These are phyloP conservation scores for Megalops cyprinoides DNA, from an alignment of 2,797 vertebrate genomes.

Conservation along the genomic window DNA sequence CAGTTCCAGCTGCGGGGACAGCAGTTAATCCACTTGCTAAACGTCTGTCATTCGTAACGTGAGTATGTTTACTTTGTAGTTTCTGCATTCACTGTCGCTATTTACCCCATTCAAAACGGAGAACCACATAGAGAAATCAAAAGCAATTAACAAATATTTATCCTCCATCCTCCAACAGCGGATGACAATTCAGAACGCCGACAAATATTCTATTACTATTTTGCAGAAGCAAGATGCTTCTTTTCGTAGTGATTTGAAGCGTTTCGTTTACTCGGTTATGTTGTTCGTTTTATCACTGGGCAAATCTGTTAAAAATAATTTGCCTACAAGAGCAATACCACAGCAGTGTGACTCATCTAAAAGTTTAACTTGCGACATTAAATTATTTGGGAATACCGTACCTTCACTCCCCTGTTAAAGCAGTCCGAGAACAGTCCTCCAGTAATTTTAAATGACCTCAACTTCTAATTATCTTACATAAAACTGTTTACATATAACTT, in stretches of 20 bases:
- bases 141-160: not conserved
- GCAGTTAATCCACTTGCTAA: constrained; percentile 15
- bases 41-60: not conserved
- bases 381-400: not conserved
- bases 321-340: not conserved
- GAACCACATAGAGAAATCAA: not conserved
- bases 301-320: not conserved
- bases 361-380: not conserved
- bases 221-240: not conserved
- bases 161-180: too few species aligned
- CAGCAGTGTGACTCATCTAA: not conserved
- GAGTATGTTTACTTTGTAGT: not conserved
- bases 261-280: not conserved
- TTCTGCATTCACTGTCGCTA: constrained; percentile 14
- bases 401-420: not conserved
- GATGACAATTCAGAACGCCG: too few species aligned
- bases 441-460: not conserved
- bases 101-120: not conserved
- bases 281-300: not conserved
- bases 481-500: not conserved
- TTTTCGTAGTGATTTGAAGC: not conserved
- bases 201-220: not conserved
- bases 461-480: not conserved
- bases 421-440: not conserved
- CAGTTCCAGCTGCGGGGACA: constrained; percentile 9